Conservation (phyloP, 92 coral and sea anemone genomes). For the Anthopleura xanthogrammica region DNA sequence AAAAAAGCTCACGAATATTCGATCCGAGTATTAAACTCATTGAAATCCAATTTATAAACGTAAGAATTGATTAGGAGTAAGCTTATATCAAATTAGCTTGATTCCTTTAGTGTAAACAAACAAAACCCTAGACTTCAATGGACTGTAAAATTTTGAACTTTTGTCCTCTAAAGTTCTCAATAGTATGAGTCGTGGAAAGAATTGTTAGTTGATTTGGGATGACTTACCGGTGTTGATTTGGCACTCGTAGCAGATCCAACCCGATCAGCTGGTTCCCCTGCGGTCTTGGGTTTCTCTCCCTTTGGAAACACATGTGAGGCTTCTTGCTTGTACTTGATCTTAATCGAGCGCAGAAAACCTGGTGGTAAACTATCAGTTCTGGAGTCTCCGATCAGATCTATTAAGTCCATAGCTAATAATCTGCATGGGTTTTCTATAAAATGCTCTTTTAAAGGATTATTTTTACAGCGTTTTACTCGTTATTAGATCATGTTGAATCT, state of each 20-base stretch:
- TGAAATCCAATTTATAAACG: not conserved
- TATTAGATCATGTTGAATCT: constrained; percentile 10
- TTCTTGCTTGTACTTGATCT: constrained; percentile 92
- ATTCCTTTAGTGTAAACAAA: not conserved
- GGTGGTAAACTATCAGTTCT: constrained; percentile 92
- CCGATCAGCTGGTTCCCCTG: constrained; percentile 26
- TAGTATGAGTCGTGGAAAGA: not conserved
- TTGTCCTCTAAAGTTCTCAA: not conserved
- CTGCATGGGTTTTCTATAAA: not conserved
- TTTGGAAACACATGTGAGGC: constrained; percentile 89
- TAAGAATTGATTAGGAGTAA: not conserved
- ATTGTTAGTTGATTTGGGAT: no score
- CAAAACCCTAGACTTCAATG: not conserved
- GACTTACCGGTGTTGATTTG: constrained; percentile 68
- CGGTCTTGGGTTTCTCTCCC: constrained; percentile 42
- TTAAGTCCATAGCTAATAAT: constrained; percentile 62
- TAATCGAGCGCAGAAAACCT: constrained; percentile 89
- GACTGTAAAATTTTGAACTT: not conserved
- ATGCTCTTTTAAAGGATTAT: not conserved
- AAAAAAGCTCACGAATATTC: not conserved
- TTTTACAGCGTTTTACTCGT: not conserved
- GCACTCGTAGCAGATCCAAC: constrained; percentile 56
- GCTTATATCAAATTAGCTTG: not conserved
- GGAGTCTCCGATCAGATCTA: constrained; percentile 90
- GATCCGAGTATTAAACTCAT: not conserved